phyloP scores from a whole-genome alignment of 2,797 vertebrate species.

The Catharus ustulatus region DNA sequence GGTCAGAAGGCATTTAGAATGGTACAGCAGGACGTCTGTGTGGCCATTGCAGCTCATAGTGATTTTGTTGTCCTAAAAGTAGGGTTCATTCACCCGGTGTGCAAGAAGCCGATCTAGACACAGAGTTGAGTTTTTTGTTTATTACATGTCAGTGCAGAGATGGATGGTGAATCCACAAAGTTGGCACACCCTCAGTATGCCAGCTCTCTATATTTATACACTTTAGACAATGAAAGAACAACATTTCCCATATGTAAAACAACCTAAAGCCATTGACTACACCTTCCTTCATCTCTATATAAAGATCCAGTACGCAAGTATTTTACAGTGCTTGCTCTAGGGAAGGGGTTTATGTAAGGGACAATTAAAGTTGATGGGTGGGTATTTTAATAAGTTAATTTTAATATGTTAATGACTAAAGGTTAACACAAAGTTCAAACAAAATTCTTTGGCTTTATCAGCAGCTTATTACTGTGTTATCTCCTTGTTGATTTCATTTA shows the following conservation, averaged over 20 bases:
- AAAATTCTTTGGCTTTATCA: not conserved
- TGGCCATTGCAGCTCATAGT: not conserved
- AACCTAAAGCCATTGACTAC: not conserved
- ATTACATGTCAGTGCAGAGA: not conserved
- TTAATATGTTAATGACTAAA: not conserved
- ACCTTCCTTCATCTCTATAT: not conserved
- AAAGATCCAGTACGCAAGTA: not conserved
- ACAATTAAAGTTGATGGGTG: not conserved
- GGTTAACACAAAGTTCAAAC: not conserved
- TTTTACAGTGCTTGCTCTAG: not conserved
- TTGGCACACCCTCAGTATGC: not conserved
- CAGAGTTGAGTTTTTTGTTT: not conserved
- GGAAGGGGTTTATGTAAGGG: not conserved
- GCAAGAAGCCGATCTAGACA: not conserved
- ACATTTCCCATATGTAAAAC: not conserved
- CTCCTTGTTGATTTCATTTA: not conserved
- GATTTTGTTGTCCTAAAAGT: not conserved
- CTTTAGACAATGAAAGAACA: not conserved
- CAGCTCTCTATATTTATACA: not conserved
- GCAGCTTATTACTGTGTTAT: not conserved
- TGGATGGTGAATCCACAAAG: not conserved
- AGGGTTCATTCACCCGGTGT: not conserved
- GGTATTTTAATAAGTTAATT: not conserved
- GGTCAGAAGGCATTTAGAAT: not conserved
- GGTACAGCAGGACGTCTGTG: not conserved